phyloP scores from a whole-genome alignment of 2,113 vertebrate species.

The Ursus arctos region DNA sequence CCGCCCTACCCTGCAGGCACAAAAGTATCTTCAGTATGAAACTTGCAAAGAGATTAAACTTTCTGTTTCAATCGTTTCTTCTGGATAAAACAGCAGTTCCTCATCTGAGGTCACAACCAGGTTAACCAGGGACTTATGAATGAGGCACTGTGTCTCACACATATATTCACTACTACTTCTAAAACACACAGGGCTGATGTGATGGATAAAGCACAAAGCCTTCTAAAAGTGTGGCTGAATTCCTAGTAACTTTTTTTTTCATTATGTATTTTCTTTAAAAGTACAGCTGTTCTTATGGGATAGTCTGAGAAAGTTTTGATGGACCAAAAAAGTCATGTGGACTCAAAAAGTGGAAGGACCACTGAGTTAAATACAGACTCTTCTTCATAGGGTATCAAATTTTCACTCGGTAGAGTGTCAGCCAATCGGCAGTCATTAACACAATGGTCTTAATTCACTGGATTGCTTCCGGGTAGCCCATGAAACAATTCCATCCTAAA shows the following conservation, averaged over 20 bases:
- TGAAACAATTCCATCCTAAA: constrained; percentile 16
- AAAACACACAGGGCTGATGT: not conserved
- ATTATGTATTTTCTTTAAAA: constrained; percentile 46
- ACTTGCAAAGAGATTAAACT: constrained; percentile 21
- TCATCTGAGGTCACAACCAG: constrained; percentile 17
- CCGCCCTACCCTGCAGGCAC: not conserved
- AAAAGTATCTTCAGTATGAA: not conserved
- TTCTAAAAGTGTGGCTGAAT: not conserved
- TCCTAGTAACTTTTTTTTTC: constrained; percentile 18
- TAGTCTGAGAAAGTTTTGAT: constrained; percentile 32
- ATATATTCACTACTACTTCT: constrained; percentile 29
- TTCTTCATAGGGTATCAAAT: not conserved
- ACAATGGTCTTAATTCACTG: not conserved
- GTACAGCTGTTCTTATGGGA: not conserved
- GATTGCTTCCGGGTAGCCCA: not conserved
- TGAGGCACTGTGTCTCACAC: not conserved
- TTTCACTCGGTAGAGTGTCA: not conserved
- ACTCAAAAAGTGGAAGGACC: not conserved
- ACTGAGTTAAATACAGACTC: not conserved
- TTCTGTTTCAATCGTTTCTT: constrained; percentile 36
- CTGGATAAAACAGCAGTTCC: not conserved
- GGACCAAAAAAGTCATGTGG: not conserved
- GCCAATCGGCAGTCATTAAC: constrained; percentile 3
- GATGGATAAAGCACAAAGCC: constrained; percentile 4
- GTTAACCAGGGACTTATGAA: not conserved